Conservation (phyloP, 2,888 invertebrate species). For the Philereme transversata region DNA sequence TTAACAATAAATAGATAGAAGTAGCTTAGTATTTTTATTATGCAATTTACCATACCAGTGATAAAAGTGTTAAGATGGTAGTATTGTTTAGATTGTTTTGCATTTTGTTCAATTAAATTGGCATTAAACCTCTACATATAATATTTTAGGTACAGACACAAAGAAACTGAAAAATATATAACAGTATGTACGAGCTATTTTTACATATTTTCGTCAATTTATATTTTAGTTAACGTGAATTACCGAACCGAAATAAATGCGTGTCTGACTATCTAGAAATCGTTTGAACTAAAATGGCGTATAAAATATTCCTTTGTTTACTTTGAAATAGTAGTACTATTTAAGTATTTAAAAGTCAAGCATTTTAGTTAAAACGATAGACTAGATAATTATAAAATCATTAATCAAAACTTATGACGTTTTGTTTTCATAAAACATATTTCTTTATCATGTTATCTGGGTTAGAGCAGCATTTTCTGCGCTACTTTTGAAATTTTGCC, state of each 20-base stretch:
- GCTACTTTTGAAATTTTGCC: too few species aligned
- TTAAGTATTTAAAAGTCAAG: too few species aligned
- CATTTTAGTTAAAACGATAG: too few species aligned
- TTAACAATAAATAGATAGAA: constrained; percentile 36
- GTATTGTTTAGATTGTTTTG: too few species aligned
- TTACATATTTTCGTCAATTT: neutral
- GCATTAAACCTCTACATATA: neutral
- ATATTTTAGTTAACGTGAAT: neutral
- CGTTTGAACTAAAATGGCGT: neutral
- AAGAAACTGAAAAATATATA: neutral
- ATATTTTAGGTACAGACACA: neutral
- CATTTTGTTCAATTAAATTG: too few species aligned
- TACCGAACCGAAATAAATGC: constrained; percentile 18
- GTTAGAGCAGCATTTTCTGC: too few species aligned
- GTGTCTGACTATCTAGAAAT: neutral
- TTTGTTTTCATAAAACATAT: too few species aligned
- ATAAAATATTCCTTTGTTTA: too few species aligned
- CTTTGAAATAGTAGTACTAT: too few species aligned
- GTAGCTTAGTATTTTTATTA: constrained; percentile 25
- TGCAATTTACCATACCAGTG: constrained; percentile 23
- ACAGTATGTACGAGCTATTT: neutral
- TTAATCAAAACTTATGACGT: too few species aligned
- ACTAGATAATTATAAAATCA: too few species aligned
- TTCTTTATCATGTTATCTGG: too few species aligned
- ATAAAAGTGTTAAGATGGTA: neutral